phyloP scores from a whole-genome alignment of 2,797 vertebrate genomes.

The Anableps anableps region DNA sequence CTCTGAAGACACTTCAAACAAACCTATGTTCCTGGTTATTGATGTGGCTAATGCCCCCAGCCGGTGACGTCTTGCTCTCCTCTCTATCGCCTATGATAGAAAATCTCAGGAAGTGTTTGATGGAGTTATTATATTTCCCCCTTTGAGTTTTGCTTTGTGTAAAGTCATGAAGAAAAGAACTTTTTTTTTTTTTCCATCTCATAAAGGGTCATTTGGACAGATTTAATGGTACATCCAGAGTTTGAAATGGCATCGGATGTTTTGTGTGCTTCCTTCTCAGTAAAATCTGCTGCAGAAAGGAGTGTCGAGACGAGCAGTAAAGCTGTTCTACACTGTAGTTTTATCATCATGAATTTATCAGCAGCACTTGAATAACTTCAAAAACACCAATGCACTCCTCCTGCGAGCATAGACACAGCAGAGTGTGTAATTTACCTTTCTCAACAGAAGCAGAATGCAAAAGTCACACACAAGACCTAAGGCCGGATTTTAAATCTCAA shows the following conservation, averaged over 20 bases:
- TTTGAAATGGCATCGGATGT: conserved; percentile 9
- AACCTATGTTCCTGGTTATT: conserved; percentile 53
- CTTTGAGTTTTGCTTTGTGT: conserved; percentile 11
- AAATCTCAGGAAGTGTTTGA: conserved; percentile 34
- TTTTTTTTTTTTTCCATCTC: background rate
- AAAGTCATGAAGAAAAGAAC: conserved; percentile 14
- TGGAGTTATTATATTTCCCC: conserved; percentile 26
- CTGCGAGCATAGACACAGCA: background rate
- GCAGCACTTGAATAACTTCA: conserved; percentile 1
- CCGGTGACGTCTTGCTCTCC: conserved; percentile 39
- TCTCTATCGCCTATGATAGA: conserved; percentile 2
- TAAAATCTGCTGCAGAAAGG: conserved; percentile 15
- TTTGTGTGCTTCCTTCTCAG: conserved; percentile 29
- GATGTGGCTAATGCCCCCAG: conserved; percentile 50
- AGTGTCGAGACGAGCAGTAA: conserved; percentile 18
- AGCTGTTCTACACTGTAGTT: conserved; percentile 21
- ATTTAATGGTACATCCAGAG: conserved; percentile 5
- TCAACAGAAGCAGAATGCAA: conserved; percentile 21
- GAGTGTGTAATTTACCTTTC: conserved; percentile 25
- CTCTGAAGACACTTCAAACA: conserved; percentile 42
- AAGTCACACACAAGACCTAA: conserved; percentile 11
- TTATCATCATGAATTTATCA: conserved; percentile 30
- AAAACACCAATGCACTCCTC: conserved; percentile 3
- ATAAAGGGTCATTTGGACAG: conserved; percentile 23
- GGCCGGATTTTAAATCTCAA: conserved; percentile 22